Base-by-base conservation (phyloP, 2,888 invertebrate species). In the Metellina segmentata region DNA sequence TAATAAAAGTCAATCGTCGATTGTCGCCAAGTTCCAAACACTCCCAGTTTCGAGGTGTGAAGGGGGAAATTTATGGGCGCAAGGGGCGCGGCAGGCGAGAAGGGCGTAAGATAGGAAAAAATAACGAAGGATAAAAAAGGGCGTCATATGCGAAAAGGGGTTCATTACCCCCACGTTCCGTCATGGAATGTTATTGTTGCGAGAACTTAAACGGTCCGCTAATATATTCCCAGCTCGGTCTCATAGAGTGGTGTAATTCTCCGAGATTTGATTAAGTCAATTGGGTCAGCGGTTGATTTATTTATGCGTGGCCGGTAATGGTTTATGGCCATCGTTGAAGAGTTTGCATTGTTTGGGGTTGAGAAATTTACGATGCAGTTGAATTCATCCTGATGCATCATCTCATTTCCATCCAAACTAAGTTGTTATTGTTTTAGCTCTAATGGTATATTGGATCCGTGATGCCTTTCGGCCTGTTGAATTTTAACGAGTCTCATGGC, bases 41-140 rank as follows among this genome's bases (percentile, higher is more conserved):
- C 75, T 75, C 75, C 75, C 75, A 75, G 69, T 34, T 9, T 11
- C 48, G 8, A 78, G 86, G 79, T 51, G 49, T 51, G n/a, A 69
- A 78, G 75, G 75, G 70, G 78, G 87, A 74, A 79, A 87, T 81
- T 87, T 87, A 87, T 87, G 87, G 72, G 71, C 34, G 19, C 34
- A 13, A 61, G 70, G 87, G 87, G 87, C 81, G 87, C 79, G 87
- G 87, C 79, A 79, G 13, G 51, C 19, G 19, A 8, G 51, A 81
- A 87, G 78, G 87, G 81, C 81, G 81, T 83, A 48, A 8, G 16
- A 11, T 48, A 20, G 72, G 71, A 51, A 51, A 48, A 82, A 48
- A 74, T 52, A 71, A 51, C 51, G 72, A 83, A 19, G 51, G 72
- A 71, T 51, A 71, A 71, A 71, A 74, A 72, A 71, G 85, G 85